A percentile compares a stretch with the other conserved stretches of the same genome.
phyloP scores from a whole-genome alignment of 2,113 vertebrate genomes.

The Channa argus region DNA sequence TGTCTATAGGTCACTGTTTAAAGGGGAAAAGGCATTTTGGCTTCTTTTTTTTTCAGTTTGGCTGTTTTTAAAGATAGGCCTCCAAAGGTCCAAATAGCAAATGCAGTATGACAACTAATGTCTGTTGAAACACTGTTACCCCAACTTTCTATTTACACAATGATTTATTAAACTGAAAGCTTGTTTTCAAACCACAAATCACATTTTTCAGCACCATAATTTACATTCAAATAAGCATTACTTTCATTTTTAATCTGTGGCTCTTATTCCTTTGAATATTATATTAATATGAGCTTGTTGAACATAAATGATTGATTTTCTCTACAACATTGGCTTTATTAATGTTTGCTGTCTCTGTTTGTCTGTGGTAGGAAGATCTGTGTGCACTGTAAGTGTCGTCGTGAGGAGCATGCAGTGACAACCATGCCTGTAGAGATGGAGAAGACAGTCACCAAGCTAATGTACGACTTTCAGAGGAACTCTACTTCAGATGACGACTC shows the following conservation, averaged over 20 bases:
- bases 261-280: background rate
- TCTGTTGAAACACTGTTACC: constrained; percentile 31
- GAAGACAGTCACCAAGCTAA: constrained; percentile 98
- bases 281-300: background rate
- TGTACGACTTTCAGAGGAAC: constrained; percentile 99
- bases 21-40: background rate
- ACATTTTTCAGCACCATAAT: constrained; percentile 12
- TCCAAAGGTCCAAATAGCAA: constrained; percentile 8
- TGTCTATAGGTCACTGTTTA: constrained; percentile 1
- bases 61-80: constrained; percentile 34
- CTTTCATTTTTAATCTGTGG: background rate
- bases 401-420: constrained; percentile 95
- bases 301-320: background rate
- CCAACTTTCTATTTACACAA: constrained; percentile 12
- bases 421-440: constrained; percentile 99
- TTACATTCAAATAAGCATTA: background rate
- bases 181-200: constrained; percentile 24
- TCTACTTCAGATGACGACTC: constrained; percentile 98
- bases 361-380: constrained; percentile 92
- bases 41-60: constrained; percentile 22
- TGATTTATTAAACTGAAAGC: constrained; percentile 33
- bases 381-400: constrained; percentile 97
- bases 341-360: constrained; percentile 18
- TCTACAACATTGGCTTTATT: background rate
- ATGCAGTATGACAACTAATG: constrained; percentile 27